These are phyloP conservation scores for Romanogobio albipinnatus DNA, from an alignment of 2,113 vertebrate species.

Conservation along the genomic window DNA sequence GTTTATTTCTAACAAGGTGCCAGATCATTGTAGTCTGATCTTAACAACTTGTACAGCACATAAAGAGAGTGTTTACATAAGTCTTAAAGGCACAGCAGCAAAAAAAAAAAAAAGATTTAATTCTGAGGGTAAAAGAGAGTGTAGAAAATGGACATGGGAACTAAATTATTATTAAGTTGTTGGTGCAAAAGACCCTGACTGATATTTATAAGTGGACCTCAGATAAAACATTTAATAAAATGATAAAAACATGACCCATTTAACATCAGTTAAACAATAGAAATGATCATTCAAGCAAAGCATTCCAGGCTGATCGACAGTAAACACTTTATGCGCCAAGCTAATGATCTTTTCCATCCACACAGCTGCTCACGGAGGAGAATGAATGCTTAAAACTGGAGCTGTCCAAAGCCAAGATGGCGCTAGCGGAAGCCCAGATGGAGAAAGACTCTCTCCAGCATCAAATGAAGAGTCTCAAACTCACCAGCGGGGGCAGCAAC, in stretches of 20 bases:
- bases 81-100: too few relatives aligned
- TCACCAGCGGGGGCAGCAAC: slow-evolving; percentile 64
- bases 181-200: not conserved
- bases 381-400: slow-evolving; percentile 94
- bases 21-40: too few relatives aligned
- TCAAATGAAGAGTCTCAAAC: slow-evolving; percentile 83
- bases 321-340: not conserved
- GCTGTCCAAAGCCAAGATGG: slow-evolving; percentile 92
- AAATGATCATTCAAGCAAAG: not conserved
- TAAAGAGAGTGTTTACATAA: too few relatives aligned
- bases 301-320: not conserved
- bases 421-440: slow-evolving; percentile 91
- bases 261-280: not conserved
- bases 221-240: not conserved
- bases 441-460: slow-evolving; percentile 92
- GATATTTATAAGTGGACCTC: not conserved
- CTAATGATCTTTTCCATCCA: not conserved
- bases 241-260: not conserved
- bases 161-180: too few relatives aligned
- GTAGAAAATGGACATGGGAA: not conserved
- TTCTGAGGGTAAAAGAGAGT: not conserved
- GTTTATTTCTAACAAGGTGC: too few relatives aligned
- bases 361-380: slow-evolving; percentile 86
- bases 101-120: too few relatives aligned
- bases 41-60: too few relatives aligned